These are phyloP conservation scores for Neodon shergylaensis DNA, from an alignment of 2,113 vertebrate species.

Conservation along the genomic window DNA sequence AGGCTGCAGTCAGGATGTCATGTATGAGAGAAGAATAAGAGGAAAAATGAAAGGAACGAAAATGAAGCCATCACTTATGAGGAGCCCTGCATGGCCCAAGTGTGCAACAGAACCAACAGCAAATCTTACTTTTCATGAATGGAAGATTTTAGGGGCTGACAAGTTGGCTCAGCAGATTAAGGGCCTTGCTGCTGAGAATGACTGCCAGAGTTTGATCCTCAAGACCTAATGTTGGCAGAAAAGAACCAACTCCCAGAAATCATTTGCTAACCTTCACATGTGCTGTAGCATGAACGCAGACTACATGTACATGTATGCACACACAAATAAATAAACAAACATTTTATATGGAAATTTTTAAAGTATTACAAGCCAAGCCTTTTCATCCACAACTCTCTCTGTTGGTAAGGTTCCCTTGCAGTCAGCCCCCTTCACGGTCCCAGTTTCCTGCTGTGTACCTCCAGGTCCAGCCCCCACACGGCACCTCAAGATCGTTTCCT, in stretches of 20 bases:
- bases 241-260: neutral
- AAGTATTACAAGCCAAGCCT: neutral
- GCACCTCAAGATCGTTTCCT: neutral
- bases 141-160: neutral
- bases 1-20: neutral
- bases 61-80: neutral
- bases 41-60: neutral
- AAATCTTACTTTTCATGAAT: neutral
- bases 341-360: neutral
- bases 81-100: neutral
- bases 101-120: neutral
- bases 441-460: neutral
- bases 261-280: neutral
- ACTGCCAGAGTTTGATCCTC: too few relatives aligned
- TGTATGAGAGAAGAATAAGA: neutral
- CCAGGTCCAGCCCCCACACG: neutral
- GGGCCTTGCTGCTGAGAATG: neutral
- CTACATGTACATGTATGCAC: neutral
- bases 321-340: neutral
- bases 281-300: neutral
- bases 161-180: neutral
- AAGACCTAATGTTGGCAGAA: neutral
- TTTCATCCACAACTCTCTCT: neutral
- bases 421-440: neutral
- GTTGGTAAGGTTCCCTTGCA: neutral